Evolutionary conservation across 2,113 vertebrate species (phyloP).

Genomic region (Ameiurus melas): DNA sequence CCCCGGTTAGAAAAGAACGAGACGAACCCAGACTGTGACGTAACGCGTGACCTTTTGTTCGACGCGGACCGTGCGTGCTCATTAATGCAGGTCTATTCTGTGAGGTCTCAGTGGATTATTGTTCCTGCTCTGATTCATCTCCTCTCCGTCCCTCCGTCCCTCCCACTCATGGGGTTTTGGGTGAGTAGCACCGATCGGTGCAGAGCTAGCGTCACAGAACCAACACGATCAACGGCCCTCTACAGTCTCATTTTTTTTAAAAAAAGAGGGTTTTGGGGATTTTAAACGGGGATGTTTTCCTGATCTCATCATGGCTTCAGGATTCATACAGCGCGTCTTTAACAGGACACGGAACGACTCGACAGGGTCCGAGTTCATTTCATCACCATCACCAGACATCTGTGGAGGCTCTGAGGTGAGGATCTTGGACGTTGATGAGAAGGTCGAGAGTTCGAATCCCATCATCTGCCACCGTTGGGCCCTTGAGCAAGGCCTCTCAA

Average conservation of each 20-base stretch:
- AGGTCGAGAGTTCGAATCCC: too few species aligned
- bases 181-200: background rate
- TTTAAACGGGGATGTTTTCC: background rate
- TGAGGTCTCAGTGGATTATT: background rate
- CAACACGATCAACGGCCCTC: background rate
- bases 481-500: too few species aligned
- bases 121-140: background rate
- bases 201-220: background rate
- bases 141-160: too few species aligned
- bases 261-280: too few species aligned
- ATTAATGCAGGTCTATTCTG: background rate
- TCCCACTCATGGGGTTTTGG: background rate
- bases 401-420: too few species aligned
- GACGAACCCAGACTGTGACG: background rate
- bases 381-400: too few species aligned
- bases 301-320: background rate
- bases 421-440: too few species aligned
- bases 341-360: background rate
- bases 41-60: background rate
- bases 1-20: background rate
- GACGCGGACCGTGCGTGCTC: background rate
- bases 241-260: too few species aligned
- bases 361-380: background rate
- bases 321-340: background rate
- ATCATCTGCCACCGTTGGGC: too few species aligned